Base-by-base conservation (phyloP, 2,113 vertebrate genomes). In the Calidris pygmaea region DNA sequence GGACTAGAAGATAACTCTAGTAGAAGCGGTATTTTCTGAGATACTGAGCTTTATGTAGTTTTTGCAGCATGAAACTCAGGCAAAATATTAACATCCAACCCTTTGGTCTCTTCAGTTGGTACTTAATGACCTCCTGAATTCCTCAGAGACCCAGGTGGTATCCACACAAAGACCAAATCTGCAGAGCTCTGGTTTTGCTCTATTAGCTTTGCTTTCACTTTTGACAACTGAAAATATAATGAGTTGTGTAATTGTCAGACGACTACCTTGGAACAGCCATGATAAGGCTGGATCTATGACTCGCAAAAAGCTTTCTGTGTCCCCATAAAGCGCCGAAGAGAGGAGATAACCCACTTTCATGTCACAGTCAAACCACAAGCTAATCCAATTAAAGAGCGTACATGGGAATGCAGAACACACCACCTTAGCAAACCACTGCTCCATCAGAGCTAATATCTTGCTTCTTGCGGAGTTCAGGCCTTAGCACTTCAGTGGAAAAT, bases 301-400 rank as follows among this genome's bases (percentile, higher is more conserved):
- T 96, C 95, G 87, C 82, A 60, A 4, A 95, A 85, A 87, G 77
- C 92, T 81, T 58, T 71, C 83, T 29, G 26, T 45, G 70, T 85
- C 90, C 67, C 67, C 88, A 32, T 27, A 43, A 93, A 94, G 95
- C 90, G 21, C 34, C 37, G 15, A 17, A 35, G 62, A 80, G 48
- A 83, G 72, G 35, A 79, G 78, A 79, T 62, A 70, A 71, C 83
- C 68, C 90, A 35, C 74, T 85, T 70, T 58, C 37, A 37, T 32
- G 41, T 93, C 66, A 50, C 78, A 73, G 56, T 32, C 85, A 48
- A 56, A 47, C 12, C 90, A 48, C 75, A 70, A 84, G 82, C 59
- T 92, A 95, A 96, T 93, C 79, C 94, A 90, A 71, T 95, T 90
- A 83, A 62, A 62, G 59, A 26, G 35, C 4, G 10, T 66, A 68